Base-by-base conservation (phyloP, 92 coral and sea anemone species). In the Actinostola sp. region DNA sequence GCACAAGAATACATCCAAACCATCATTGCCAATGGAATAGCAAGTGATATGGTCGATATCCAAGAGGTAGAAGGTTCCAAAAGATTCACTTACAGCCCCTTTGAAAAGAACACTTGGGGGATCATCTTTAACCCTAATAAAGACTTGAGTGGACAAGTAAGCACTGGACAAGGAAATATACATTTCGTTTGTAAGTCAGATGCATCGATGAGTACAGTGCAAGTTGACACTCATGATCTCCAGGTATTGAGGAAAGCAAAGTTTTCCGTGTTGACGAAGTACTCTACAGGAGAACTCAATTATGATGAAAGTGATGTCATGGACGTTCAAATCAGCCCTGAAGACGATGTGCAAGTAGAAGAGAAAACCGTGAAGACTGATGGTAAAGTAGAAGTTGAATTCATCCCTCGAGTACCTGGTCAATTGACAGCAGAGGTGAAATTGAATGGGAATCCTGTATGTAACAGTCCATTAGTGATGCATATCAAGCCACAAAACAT, bases 391-490 rank as follows among this genome's bases (percentile, higher is more conserved):
- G 42, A 51, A 70, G 76, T 70, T 1, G 51, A 33, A 55, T 70
- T 70, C 61, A 52, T 17, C n/a, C 53, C 77, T 33, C 59, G 36
- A 20, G 77, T 71, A 33, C 54, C 77, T 29, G 39, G 77, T 58
- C 65, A 38, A 41, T 8, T 71, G 54, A 71, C 66, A 38, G 66
- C 56, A 55, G 77, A 71, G 33, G 66, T 71, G 55, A 52, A 55
- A 38, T 51, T 71, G 28, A 58, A 71, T 58, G 55, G 57, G 36
- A 58, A 38, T 25, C 41, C 26, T 38, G 66, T 71, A 26, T 55
- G 66, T 35, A 71, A 71, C 39, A 71, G 77, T 42, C 77, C 66
- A 24, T 66, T 71, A 29, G 55, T 25, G 17, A 38, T 71, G 65
- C 38, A 13, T 55, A 66, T 69, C 11, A 69, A 69, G 20, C 75